Base-by-base conservation (phyloP, 2,113 vertebrate species). In the Dromas ardeola region DNA sequence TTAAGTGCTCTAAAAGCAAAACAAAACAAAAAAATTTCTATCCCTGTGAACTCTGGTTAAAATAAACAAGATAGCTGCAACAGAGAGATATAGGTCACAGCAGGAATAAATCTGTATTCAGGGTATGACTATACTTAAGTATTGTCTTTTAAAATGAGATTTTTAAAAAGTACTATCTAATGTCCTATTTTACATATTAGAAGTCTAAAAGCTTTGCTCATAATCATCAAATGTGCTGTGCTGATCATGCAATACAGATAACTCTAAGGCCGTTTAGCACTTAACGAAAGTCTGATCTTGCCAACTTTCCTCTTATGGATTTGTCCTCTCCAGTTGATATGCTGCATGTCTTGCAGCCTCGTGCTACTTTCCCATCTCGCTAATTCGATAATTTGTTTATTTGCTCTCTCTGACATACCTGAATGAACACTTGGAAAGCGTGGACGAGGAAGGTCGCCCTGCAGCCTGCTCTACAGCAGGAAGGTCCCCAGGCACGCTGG, bases 401-500 rank as follows among this genome's bases (percentile, higher is more conserved):
- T 74, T 79, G 25, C 23, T 66, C 26, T 71, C 70, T 20, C 65
- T 83, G 63, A 6, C 36, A 27, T 43, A 72, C 83, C 53, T 38
- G 67, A 67, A 38, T 26, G 36, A 63, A 16, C 45, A 4, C 42
- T 65, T 70, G 73, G 38, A 27, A 77, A 27, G 34, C 2, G 5
- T 38, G 40, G 67, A 38, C 17, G 49, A 17, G 34, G 7, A 7
- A 7, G n/a, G 38, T 32, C 43, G 61, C 69, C 38, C 53, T 27
- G 70, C 65, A 69, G 72, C 32, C 40, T 32, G 13, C 65, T 15
- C 23, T 38, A 12, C 47, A 40, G 36, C 36, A 19, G 70, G 79
- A 40, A 45, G 11, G 10, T 42, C 27, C 15, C 42, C 29, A 8
- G 52, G 50, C 81, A 42, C 18, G 0, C 58, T 5, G 30, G 0